Evolutionary conservation across 1,140 invertebrate genomes (phyloP), one percentile per base, ranked within the genome.

Genomic region (Drosophila seguyi): DNA sequence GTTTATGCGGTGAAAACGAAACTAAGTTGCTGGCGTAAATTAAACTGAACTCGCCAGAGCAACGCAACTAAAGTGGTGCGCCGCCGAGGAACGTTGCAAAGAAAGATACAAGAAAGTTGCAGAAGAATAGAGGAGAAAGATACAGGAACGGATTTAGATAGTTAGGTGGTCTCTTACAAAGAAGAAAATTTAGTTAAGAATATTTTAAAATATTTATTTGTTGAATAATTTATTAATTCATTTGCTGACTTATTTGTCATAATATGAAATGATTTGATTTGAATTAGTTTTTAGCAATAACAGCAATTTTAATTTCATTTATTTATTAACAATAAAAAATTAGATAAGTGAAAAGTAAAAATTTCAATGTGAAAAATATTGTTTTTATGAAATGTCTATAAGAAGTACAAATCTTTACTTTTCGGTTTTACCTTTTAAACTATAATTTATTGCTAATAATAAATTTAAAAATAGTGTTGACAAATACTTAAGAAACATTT

Each of bases 1-100:
- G 79, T 71, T 88, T 79, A 83, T 61, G 76, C 75, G 84, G 84
- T 88, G 76, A 88, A 88, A 74, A 83, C 76, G 66, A 87, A 60
- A 73, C 66, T 65, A 48, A 66, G 34, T 63, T 68, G 38, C 34
- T 29, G 50, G 61, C 45, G 42, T 63, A 62, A 79, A 88, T 81
- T 75, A 61, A 73, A 42, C 47, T 73, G 53, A 67, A 65, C 78
- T 63, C 56, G 58, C 57, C 27, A 6, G 29, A 53, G 20, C 31
- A 59, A 34, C 39, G 52, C 81, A 75, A 79, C 65, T 86, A 25
- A 81, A 85, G 77, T 85, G 81, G 81, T 66, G 75, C 57, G 38
- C 16, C 3, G 14, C 1, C 16, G 38, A n/a, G 38, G 38, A 39
- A 16, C 25, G 57, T 38, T 71, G 27, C 16, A 59, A 55, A 25